Conservation (phyloP, 1,140 invertebrate genomes). For the Heterodera carotae region DNA sequence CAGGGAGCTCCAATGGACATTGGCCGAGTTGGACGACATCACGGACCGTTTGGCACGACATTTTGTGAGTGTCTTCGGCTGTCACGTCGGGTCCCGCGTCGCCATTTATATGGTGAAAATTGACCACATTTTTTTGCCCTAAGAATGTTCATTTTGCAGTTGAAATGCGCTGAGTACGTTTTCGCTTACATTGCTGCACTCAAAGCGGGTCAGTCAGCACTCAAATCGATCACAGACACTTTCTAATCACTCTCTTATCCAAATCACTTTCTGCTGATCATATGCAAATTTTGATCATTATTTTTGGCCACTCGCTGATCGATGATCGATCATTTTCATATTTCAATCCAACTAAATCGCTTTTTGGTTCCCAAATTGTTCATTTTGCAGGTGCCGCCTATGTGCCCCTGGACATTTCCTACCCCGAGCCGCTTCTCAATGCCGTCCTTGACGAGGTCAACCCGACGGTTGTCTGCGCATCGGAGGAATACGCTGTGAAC, state of each 20-base stretch:
- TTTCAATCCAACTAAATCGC: too few species aligned
- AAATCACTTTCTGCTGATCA: too few species aligned
- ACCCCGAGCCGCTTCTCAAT: slow-evolving; percentile 66
- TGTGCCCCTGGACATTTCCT: slow-evolving; percentile 68
- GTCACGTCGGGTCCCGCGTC: slow-evolving; percentile 44
- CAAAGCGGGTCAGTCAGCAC: slow-evolving; percentile 68
- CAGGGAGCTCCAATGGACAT: slow-evolving; percentile 47
- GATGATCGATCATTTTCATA: too few species aligned
- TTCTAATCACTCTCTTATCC: too few species aligned
- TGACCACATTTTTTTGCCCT: slow-evolving; percentile 23
- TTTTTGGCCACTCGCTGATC: too few species aligned
- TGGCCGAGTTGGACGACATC: slow-evolving; percentile 48
- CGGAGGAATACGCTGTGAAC: slow-evolving; percentile 46
- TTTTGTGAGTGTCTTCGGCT: slow-evolving; percentile 44
- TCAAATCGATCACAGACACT: too few species aligned
- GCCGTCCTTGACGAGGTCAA: slow-evolving; percentile 66
- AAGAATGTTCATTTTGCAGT: slow-evolving; percentile 49
- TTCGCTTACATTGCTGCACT: slow-evolving; percentile 68
- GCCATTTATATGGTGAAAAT: slow-evolving; percentile 55
- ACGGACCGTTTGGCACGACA: slow-evolving; percentile 46
- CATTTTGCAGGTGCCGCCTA: slow-evolving; percentile 66
- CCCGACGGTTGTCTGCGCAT: slow-evolving; percentile 65
- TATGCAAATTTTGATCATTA: too few species aligned
- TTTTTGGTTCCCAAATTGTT: not conserved
- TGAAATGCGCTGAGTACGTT: slow-evolving; percentile 52